These are phyloP conservation scores for Petrophora chlorosata DNA, from an alignment of 2,888 invertebrate genomes.

Conservation along the genomic window DNA sequence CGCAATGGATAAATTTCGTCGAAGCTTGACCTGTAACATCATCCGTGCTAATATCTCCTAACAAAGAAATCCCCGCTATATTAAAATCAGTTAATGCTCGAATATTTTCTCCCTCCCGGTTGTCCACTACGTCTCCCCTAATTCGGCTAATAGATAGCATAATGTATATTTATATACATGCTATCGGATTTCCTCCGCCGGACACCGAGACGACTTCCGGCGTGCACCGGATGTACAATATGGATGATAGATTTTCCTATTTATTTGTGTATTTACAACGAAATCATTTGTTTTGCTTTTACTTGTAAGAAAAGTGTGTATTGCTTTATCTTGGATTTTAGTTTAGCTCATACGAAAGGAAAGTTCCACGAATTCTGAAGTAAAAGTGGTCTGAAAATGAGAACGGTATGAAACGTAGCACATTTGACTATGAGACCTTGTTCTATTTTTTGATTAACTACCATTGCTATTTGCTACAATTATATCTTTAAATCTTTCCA, in stretches of 20 bases:
- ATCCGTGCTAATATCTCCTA: slow-evolving; percentile 5
- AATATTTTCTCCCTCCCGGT: slow-evolving; percentile 39
- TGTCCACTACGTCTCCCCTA: slow-evolving; percentile 65
- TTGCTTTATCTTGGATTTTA: no score
- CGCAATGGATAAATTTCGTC: slow-evolving; percentile 10
- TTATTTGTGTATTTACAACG: slow-evolving; percentile 35
- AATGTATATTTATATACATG: slow-evolving; percentile 35
- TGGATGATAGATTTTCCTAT: slow-evolving; percentile 45
- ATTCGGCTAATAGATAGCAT: slow-evolving; percentile 78
- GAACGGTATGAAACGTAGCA: no score
- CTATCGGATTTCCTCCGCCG: slow-evolving; percentile 68
- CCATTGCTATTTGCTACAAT: no score
- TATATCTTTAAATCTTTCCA: no score
- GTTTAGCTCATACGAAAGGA: no score
- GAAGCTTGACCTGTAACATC: slow-evolving; percentile 23
- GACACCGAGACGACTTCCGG: slow-evolving; percentile 73
- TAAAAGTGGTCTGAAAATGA: no score
- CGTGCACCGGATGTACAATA: slow-evolving; percentile 59
- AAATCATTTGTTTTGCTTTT: no score
- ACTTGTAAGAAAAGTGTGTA: no score
- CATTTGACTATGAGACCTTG: no score
- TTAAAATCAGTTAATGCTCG: slow-evolving; percentile 53
- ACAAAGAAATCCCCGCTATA: slow-evolving; percentile 41
- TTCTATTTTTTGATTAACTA: no score
- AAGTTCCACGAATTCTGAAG: no score